Evolutionary conservation across 2,888 invertebrate genomes (phyloP), one percentile per base, ranked within the genome.

Genomic region (Heliconius ismenius): DNA sequence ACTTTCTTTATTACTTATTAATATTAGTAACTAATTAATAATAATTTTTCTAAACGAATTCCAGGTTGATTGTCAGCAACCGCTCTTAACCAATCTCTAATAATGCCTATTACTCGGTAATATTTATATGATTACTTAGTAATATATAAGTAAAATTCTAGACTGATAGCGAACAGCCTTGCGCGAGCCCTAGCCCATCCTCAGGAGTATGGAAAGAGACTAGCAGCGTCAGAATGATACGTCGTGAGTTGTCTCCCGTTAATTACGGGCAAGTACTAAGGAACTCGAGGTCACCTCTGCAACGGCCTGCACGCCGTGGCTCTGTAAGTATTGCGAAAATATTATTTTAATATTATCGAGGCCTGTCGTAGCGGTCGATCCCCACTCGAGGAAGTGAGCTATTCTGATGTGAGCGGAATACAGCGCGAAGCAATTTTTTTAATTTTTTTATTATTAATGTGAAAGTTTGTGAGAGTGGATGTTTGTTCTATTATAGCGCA

Each of bases 261-360:
- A 67, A 9, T 7, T 67, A 24, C 24, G 39, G 39, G 15, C 39
- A 67, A 43, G 11, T 18, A 2, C 11, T 67, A 15, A 62, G 67
- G 6, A 67, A 67, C 24, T 24, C 21, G 3, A 11, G 67, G 15
- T 67, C 67, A 6, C 67, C 67, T 1, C 24, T 67, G n/a, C 39
- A 39, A 39, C 67, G 67, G 24, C 67, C 67, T 36, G 39, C 39
- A 24, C 67, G 67, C 18, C 67, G 67, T 18, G 67, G 67, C 15
- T 67, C 67, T 13, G 67, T 67, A 67, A 67, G 67, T 67, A 43
- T 39, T 36, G 10, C 2, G 4, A 36, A 18, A 28, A 26, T 63
- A 18, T 63, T 58, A 58, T n/a, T 10, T 4, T 21, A 49, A 49
- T 49, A 49, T 49, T 32, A 7, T 32, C 32, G 6, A 32, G 7